Base-by-base conservation (phyloP, 1,140 invertebrate genomes). In the Drosophila oshimai region DNA sequence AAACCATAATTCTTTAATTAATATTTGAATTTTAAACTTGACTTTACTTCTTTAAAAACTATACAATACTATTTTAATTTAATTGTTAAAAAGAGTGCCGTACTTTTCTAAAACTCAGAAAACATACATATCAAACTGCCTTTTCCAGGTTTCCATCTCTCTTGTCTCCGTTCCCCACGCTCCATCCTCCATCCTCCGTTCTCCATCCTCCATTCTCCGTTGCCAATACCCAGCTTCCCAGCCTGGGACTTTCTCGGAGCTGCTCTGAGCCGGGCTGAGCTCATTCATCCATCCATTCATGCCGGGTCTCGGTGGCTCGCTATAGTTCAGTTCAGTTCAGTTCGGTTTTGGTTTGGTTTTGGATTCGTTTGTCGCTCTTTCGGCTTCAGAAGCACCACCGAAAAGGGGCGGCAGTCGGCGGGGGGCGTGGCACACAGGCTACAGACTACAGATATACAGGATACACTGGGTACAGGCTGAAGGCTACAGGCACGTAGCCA, bases 211-310 rank as follows among this genome's bases (percentile, higher is more conserved):
- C 68, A n/a, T n/a, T n/a, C n/a, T n/a, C 58, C 51, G 49, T 44
- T 44, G 29, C 13, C 55, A 39, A 17, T 22, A 31, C 31, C 58
- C 46, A 47, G 26, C 22, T 46, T 15, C 29, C 42, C 45, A 44
- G 47, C 15, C 54, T 60, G 18, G 34, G 37, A 42, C 50, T 53
- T 36, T 54, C 45, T 67, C 34, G 26, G 26, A 50, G 64, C 55
- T 54, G 64, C 55, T 41, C 50, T 60, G 71, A 67, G 62, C 34
- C 73, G 70, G 51, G 51, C 79, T 75, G 70, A 64, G 54, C 81
- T 84, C 80, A 79, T 79, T 86, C 80, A 86, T 79, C 80, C 79
- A 86, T 84, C 86, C 79, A 84, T 84, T 84, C 79, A 84, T 84
- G 79, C 79, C 80, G 84, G 51, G 33, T 53, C 47, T 55, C 47